A percentile compares a stretch with the other conserved stretches of the same genome.
Conservation (phyloP, 2,797 vertebrate species). For the Graptemys geographica region DNA sequence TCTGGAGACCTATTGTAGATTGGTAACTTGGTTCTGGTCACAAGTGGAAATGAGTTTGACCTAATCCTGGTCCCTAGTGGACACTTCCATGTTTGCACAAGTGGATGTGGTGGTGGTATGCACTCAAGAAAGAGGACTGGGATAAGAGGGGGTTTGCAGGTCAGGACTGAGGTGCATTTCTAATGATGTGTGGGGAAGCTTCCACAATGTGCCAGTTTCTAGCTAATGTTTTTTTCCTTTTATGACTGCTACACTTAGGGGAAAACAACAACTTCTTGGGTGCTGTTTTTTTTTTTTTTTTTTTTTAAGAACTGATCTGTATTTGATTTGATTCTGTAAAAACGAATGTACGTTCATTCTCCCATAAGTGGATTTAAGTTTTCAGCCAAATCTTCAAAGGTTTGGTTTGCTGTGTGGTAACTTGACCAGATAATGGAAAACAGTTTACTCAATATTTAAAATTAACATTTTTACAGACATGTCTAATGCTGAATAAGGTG, state of each 20-base stretch:
- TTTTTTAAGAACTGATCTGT: not conserved
- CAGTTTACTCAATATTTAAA: not conserved
- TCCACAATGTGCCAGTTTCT: not conserved
- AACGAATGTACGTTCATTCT: not conserved
- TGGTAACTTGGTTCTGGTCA: constrained; percentile 65
- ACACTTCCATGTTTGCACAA: not conserved
- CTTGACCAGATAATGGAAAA: not conserved
- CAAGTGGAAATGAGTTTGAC: constrained; percentile 67
- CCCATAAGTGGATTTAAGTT: not conserved
- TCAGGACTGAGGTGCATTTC: not conserved
- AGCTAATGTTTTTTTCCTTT: not conserved
- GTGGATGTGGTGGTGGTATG: constrained; percentile 28
- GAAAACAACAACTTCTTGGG: not conserved
- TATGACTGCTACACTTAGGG: not conserved
- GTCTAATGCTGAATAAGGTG: not conserved
- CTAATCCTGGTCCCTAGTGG: constrained; percentile 37
- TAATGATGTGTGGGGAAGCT: not conserved
- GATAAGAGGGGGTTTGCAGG: not conserved
- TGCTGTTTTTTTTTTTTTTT: not conserved
- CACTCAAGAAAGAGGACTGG: constrained; percentile 9
- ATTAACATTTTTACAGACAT: not conserved
- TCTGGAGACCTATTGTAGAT: constrained; percentile 52
- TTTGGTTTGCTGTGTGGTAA: not conserved
- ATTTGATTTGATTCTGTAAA: not conserved
- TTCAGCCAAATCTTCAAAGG: not conserved